These are phyloP conservation scores for Siphlonurus alternatus DNA, from an alignment of 2,888 invertebrate species.

Conservation along the genomic window DNA sequence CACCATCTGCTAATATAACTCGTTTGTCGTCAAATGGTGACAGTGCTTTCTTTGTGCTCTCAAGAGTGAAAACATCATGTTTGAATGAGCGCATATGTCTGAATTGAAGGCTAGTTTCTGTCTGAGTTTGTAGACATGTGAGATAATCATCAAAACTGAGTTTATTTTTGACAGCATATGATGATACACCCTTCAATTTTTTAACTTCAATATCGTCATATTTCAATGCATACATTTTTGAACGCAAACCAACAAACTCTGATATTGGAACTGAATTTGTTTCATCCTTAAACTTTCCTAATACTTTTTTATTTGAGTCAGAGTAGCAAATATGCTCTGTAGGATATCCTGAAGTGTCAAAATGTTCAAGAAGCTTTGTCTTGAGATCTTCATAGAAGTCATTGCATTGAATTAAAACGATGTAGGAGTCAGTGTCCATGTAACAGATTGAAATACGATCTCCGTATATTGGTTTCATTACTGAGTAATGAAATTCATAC, in stretches of 20 bases:
- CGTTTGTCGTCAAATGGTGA: background rate
- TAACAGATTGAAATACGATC: background rate
- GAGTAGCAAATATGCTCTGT: background rate
- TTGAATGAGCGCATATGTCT: background rate
- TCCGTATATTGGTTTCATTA: slow-evolving; percentile 18
- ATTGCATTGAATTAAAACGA: background rate
- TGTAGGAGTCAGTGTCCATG: background rate
- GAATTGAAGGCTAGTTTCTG: background rate
- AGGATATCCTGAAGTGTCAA: background rate
- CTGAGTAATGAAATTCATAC: slow-evolving; percentile 24
- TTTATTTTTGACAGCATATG: background rate
- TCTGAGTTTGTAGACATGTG: background rate
- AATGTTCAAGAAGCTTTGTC: background rate
- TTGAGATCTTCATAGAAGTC: background rate
- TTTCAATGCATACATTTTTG: background rate
- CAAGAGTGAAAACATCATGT: background rate
- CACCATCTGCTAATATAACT: background rate
- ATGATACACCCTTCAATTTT: background rate
- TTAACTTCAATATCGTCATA: background rate
- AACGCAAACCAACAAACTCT: background rate
- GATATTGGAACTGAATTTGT: background rate
- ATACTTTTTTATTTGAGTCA: background rate
- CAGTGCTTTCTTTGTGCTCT: background rate
- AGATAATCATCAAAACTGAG: background rate
- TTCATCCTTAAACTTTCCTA: background rate